phyloP scores from a whole-genome alignment of 2,797 vertebrate genomes.

The Enteromius fasciolatus region DNA sequence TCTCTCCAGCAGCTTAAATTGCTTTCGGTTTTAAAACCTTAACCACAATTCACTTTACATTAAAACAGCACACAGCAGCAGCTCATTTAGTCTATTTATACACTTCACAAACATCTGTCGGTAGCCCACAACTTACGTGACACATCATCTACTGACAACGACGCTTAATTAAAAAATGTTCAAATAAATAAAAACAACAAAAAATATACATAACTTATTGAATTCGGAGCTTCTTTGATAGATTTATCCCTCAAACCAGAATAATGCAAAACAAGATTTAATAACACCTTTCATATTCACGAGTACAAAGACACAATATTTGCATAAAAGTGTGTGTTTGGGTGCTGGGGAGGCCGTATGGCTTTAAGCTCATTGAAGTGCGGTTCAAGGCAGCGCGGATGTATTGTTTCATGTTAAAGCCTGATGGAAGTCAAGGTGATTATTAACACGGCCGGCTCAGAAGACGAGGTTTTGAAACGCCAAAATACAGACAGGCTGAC shows the following conservation, averaged over 20 bases:
- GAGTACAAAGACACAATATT: slow-evolving; percentile 79
- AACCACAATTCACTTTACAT: not conserved
- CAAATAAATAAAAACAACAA: slow-evolving; percentile 78
- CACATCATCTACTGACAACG: slow-evolving; percentile 48
- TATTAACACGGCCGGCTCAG: slow-evolving; percentile 68
- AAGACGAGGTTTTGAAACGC: slow-evolving; percentile 77
- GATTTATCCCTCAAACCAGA: slow-evolving; percentile 80
- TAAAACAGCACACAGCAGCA: not conserved
- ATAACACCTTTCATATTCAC: slow-evolving; percentile 81
- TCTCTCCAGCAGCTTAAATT: not conserved
- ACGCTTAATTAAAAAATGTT: slow-evolving; percentile 79
- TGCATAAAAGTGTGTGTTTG: slow-evolving; percentile 82
- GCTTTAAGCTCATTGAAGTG: slow-evolving; percentile 82
- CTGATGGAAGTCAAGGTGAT: slow-evolving; percentile 83
- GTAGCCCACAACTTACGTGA: slow-evolving; percentile 33
- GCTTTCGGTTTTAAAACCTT: not conserved
- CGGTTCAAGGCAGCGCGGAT: slow-evolving; percentile 73
- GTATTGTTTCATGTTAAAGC: slow-evolving; percentile 80
- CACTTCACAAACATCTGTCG: not conserved
- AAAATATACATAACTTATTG: slow-evolving; percentile 74
- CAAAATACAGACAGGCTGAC: slow-evolving; percentile 76
- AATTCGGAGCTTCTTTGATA: slow-evolving; percentile 81
- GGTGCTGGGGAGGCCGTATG: slow-evolving; percentile 69
- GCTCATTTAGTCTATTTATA: not conserved
- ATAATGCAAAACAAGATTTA: slow-evolving; percentile 84